Evolutionary conservation across 2,113 vertebrate species (phyloP).

Genomic region (Melanerpes aurifrons): DNA sequence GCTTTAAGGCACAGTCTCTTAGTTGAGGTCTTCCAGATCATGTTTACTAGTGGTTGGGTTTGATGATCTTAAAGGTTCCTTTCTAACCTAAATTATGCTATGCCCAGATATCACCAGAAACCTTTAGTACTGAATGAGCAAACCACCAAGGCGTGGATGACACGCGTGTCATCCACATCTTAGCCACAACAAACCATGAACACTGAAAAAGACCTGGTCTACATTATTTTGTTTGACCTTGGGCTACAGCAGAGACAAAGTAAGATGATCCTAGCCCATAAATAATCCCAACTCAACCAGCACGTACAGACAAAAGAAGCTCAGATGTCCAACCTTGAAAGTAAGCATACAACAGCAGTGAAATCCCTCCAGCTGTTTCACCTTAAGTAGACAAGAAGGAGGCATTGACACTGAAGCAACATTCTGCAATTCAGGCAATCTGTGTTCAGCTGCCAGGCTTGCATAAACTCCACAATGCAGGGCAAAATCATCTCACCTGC

Average conservation of each 20-base stretch:
- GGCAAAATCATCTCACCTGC: background rate
- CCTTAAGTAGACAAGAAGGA: background rate
- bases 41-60: too few species aligned
- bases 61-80: too few species aligned
- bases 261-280: background rate
- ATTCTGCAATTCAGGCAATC: background rate
- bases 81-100: too few species aligned
- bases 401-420: background rate
- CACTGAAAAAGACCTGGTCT: fast-evolving
- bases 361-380: background rate
- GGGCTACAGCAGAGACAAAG: fast-evolving
- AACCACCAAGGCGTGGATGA: background rate
- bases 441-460: background rate
- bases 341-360: fast-evolving
- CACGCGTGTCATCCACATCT: background rate
- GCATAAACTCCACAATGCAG: background rate
- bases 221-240: background rate
- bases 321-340: background rate
- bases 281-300: background rate
- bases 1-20: background rate
- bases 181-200: background rate
- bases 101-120: background rate
- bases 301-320: background rate
- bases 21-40: background rate
- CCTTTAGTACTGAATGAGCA: background rate